phyloP scores from a whole-genome alignment of 2,888 invertebrate species.

The Amblyjoppa proteus region DNA sequence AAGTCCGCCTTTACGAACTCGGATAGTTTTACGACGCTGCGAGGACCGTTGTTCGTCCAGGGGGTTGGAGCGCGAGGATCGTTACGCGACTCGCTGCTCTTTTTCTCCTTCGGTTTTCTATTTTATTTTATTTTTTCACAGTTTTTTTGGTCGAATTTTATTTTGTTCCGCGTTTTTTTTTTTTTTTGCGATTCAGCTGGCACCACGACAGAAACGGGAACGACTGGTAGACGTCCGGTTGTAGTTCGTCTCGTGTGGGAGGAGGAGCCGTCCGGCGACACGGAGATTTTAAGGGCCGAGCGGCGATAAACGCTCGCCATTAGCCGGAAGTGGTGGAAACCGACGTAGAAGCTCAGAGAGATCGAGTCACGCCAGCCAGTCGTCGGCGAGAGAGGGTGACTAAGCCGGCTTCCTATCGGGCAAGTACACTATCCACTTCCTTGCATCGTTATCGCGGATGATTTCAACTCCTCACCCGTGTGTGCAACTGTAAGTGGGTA shows the following conservation, averaged over 20 bases:
- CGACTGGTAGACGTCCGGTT: slow-evolving; percentile 18
- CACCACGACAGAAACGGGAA: neutral
- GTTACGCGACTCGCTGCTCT: slow-evolving; percentile 29
- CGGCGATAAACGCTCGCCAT: slow-evolving; percentile 48
- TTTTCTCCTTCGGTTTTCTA: slow-evolving; percentile 26
- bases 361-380: slow-evolving; percentile 11
- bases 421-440: neutral
- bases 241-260: slow-evolving; percentile 34
- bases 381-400: slow-evolving; percentile 1
- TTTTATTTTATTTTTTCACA: slow-evolving; percentile 13
- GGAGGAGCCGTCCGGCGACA: slow-evolving; percentile 23
- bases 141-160: slow-evolving; percentile 18
- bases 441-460: slow-evolving; percentile 15
- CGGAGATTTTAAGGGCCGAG: slow-evolving; percentile 29
- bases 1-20: slow-evolving; percentile 32
- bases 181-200: slow-evolving; percentile 4
- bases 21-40: slow-evolving; percentile 48
- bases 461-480: neutral
- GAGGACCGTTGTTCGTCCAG: slow-evolving; percentile 9
- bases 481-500: neutral
- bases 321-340: slow-evolving; percentile 50
- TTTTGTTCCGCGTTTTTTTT: slow-evolving; percentile 18
- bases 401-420: slow-evolving; percentile 3
- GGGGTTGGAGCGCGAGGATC: slow-evolving; percentile 25
- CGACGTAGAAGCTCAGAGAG: neutral